Evolutionary conservation across 2,888 invertebrate genomes (phyloP).

Genomic region (Camptogramma bilineatum): DNA sequence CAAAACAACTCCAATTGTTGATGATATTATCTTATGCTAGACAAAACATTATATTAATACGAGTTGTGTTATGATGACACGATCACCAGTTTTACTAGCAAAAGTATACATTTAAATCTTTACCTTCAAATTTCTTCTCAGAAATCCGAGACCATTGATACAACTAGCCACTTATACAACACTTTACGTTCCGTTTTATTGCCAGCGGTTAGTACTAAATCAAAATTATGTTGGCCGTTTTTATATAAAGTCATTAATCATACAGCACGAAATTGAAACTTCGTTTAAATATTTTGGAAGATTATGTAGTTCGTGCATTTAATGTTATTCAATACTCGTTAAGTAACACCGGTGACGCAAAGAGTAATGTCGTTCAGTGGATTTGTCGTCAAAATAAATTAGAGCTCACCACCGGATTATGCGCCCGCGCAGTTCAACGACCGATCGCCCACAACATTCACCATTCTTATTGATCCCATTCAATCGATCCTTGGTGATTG

Average conservation of each 20-base stretch:
- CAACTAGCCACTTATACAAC: constrained; percentile 51
- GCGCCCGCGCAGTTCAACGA: constrained; percentile 85
- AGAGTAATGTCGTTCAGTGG: constrained; percentile 63
- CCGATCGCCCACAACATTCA: constrained; percentile 80
- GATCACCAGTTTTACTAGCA: background rate
- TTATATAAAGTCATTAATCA: constrained; percentile 53
- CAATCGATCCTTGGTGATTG: constrained; percentile 81
- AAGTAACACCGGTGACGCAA: constrained; percentile 55
- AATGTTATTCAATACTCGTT: constrained; percentile 56
- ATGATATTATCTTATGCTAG: background rate
- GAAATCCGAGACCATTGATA: constrained; percentile 50
- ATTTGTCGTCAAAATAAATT: constrained; percentile 82
- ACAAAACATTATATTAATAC: too few relatives aligned
- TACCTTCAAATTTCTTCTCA: background rate
- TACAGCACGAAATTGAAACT: constrained; percentile 55
- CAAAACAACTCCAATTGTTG: constrained; percentile 12
- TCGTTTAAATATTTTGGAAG: constrained; percentile 51
- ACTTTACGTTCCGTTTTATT: constrained; percentile 48
- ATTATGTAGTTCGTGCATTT: constrained; percentile 47
- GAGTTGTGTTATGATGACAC: background rate
- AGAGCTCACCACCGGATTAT: constrained; percentile 74
- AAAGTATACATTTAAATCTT: background rate
- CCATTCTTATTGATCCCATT: constrained; percentile 78
- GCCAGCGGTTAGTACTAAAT: constrained; percentile 53
- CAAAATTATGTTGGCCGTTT: constrained; percentile 52